A percentile compares a stretch with the other conserved stretches of the same genome.
Evolutionary conservation across 2,113 vertebrate species (phyloP).

Genomic region (Sylvia atricapilla): DNA sequence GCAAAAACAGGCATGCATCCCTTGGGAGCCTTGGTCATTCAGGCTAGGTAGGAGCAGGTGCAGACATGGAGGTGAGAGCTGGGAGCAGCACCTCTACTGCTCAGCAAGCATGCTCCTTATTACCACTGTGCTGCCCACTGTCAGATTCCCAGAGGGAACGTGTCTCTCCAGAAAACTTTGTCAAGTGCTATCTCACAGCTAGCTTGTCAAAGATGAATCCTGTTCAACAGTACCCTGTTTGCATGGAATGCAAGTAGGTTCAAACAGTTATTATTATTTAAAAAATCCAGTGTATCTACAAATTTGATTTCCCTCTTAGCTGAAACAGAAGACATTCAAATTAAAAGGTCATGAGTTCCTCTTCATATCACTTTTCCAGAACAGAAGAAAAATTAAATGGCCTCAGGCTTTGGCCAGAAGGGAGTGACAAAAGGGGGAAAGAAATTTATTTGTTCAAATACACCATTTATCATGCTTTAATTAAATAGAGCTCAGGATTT

Average conservation of each 20-base stretch:
- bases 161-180: not conserved
- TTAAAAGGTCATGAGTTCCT: not conserved
- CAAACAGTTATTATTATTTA: not conserved
- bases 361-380: not conserved
- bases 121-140: not conserved
- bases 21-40: not conserved
- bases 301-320: not conserved
- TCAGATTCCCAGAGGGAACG: not conserved
- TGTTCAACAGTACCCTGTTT: not conserved
- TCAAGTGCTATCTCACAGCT: not conserved
- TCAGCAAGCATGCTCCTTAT: not conserved
- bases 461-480: not conserved
- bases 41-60: not conserved
- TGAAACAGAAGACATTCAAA: not conserved
- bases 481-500: not conserved
- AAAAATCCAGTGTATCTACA: not conserved
- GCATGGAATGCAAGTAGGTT: not conserved
- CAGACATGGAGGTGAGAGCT: not conserved
- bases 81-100: not conserved
- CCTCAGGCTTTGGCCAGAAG: not conserved
- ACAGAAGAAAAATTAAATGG: not conserved
- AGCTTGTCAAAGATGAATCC: not conserved
- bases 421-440: not conserved
- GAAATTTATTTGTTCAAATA: not conserved
- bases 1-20: fast-evolving